Percentiles rank a stretch among this genome's conserved stretches.
phyloP scores from a whole-genome alignment of 53 echinoderm and acorn worm genomes.

The Zoroaster sp. region DNA sequence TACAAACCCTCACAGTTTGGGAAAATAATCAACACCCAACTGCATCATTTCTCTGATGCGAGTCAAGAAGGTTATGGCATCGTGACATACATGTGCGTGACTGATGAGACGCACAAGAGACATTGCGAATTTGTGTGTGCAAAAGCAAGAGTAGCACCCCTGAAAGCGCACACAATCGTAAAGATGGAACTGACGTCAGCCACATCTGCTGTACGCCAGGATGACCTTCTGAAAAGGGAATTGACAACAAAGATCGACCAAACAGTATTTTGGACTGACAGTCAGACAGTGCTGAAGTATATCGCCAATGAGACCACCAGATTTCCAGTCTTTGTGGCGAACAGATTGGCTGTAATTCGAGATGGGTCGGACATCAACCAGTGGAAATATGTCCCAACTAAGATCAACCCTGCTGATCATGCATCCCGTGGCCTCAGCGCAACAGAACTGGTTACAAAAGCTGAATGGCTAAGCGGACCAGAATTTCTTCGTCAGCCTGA shows the following conservation, averaged over 20 bases:
- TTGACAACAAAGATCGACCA: background rate
- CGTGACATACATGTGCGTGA: conserved; percentile 51
- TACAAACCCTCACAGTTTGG: conserved; percentile 51
- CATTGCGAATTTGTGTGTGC: conserved; percentile 51
- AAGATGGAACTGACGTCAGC: conserved; percentile 35
- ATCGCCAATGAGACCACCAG: conserved; percentile 2
- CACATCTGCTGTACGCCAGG: background rate
- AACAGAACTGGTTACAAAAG: conserved; percentile 10
- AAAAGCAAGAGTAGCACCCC: conserved; percentile 63
- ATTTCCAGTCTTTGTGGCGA: conserved; percentile 22
- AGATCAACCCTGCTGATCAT: conserved; percentile 6
- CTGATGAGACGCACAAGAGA: background rate
- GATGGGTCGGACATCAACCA: background rate
- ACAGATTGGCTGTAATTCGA: background rate
- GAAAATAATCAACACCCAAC: conserved; percentile 8
- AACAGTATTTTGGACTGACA: conserved; percentile 26
- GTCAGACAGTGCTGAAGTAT: conserved; percentile 14
- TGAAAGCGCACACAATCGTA: conserved; percentile 40
- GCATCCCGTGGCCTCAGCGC: background rate
- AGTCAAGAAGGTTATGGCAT: conserved; percentile 65
- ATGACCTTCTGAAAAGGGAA: conserved; percentile 33
- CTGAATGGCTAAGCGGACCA: conserved; percentile 51
- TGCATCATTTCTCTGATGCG: conserved; percentile 77
- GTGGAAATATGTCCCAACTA: conserved; percentile 29
- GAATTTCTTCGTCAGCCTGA: conserved; percentile 25